phyloP scores from a whole-genome alignment of 2,797 vertebrate species.

The Centroberyx gerrardi region DNA sequence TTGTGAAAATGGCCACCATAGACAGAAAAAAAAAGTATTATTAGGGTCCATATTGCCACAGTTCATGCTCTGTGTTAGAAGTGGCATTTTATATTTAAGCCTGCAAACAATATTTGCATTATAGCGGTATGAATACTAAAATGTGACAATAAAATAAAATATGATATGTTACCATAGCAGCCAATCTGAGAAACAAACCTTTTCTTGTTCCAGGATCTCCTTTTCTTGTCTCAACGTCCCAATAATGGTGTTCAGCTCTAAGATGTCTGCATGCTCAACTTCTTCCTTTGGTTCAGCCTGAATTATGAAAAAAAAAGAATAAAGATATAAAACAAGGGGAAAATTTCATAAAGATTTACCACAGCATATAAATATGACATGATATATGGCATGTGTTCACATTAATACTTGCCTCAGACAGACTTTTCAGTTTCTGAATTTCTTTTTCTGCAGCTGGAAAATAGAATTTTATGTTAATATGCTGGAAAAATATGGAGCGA shows the following conservation, averaged over 20 bases:
- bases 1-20: too few relatives aligned
- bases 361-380: not conserved
- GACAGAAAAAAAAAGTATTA: too few relatives aligned
- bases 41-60: too few relatives aligned
- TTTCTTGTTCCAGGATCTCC: slow-evolving; percentile 84
- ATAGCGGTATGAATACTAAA: too few relatives aligned
- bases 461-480: slow-evolving; percentile 32
- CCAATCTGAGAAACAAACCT: slow-evolving; percentile 76
- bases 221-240: slow-evolving; percentile 86
- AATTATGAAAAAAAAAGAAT: slow-evolving; percentile 6
- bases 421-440: slow-evolving; percentile 86
- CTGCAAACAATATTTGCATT: too few relatives aligned
- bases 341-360: not conserved
- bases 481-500: not conserved
- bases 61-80: too few relatives aligned
- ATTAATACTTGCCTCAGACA: slow-evolving; percentile 86
- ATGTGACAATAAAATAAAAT: too few relatives aligned
- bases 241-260: slow-evolving; percentile 87
- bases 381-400: not conserved
- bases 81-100: too few relatives aligned
- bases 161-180: not conserved
- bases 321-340: not conserved
- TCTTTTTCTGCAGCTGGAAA: slow-evolving; percentile 91
- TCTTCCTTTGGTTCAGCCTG: slow-evolving; percentile 80
- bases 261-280: slow-evolving; percentile 87